phyloP scores from a whole-genome alignment of 2,113 vertebrate genomes.

The Sterrhoptilus dennistouni region DNA sequence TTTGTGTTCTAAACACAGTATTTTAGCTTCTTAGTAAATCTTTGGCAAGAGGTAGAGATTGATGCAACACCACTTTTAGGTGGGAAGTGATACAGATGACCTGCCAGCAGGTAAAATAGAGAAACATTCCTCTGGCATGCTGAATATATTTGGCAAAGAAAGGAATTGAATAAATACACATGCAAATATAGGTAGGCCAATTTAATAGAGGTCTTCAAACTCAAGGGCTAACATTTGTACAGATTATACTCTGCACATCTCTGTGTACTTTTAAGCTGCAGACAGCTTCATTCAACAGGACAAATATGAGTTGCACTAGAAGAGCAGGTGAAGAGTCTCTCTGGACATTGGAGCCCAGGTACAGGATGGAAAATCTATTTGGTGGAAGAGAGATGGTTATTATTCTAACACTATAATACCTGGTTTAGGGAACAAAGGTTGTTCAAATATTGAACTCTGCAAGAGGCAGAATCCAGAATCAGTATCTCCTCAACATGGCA shows the following conservation, averaged over 20 bases:
- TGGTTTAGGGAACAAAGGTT: background rate
- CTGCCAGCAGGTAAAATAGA: background rate
- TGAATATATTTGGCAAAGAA: background rate
- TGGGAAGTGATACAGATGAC: background rate
- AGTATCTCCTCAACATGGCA: rapidly evolving
- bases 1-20: background rate
- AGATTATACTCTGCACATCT: background rate
- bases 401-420: background rate
- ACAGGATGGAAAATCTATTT: background rate
- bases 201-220: background rate
- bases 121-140: background rate
- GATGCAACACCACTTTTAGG: background rate
- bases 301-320: background rate
- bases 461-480: background rate
- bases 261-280: background rate
- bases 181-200: background rate
- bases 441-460: background rate
- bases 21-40: background rate
- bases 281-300: conserved; percentile 15
- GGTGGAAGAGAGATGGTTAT: background rate
- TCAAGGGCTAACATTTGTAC: conserved; percentile 32
- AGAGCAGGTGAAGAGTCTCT: background rate
- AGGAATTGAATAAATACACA: conserved; percentile 1
- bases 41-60: background rate
- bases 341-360: background rate